Base-by-base conservation (phyloP, 37 sponge, comb jelly and placozoan genomes). In the Tethya wilhelma region DNA sequence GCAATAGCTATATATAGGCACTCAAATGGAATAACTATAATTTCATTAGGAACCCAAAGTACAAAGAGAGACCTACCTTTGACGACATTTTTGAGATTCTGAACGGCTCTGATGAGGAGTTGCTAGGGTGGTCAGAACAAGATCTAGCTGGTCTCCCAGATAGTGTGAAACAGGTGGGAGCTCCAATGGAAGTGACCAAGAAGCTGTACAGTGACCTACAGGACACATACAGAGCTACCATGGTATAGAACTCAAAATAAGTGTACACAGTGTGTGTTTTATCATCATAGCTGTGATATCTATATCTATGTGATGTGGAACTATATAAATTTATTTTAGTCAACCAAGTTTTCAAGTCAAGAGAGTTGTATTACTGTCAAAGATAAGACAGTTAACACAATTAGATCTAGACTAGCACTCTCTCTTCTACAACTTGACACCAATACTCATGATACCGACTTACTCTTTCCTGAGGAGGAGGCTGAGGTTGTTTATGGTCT, bases 151-250 rank as follows among this genome's bases (percentile, higher is more conserved):
- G 22, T 6, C 28, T 12, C 63, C 22, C 63, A 7, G 22, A 60
- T 6, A 26, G 11, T 7, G 63, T 26, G 14, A 14, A 9, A 19
- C 53, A 49, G 26, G 14, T 75, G 0, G 75, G 75, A 17, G 32
- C 75, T 39, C 33, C 75, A 22, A 3, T 79, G 19, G 39, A 65
- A 8, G 59, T 66, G 31, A 74, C 58, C 9, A 64, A 43, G 6
- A 59, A 45, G 23, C 87, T 86, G 5, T 86, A 74, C 30, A 42
- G 62, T 20, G 87, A 86, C 74, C 67, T 86, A 25, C 87, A 86
- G 73, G 12, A 57, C 45, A 32, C 46, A 4, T 83, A 83, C 64
- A 56, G 33, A 64, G 33, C 32, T 64, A 60, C 32, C 40, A 34
- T 75, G 26, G 63, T 5, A 29, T 75, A 20, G 64, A n/a, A 14